phyloP scores from a whole-genome alignment of 2,113 vertebrate genomes.

The Coregonus clupeaformis region DNA sequence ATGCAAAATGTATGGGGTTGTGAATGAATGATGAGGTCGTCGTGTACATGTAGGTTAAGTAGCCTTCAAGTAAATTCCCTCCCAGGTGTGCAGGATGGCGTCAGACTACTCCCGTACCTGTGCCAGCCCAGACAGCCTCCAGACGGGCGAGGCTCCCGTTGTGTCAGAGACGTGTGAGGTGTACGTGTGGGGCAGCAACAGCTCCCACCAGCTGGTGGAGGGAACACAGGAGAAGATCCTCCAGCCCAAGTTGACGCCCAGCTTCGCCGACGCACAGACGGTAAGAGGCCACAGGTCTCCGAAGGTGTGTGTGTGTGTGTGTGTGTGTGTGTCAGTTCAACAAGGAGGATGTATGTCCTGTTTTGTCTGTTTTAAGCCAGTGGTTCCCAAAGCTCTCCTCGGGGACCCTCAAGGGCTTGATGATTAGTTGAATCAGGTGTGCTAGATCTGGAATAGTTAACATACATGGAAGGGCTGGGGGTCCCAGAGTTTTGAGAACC shows the following conservation, averaged over 20 bases:
- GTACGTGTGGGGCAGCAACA: constrained; percentile 85
- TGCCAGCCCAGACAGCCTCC: constrained; percentile 96
- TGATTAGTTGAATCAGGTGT: too few relatives aligned
- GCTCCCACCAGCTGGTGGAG: constrained; percentile 82
- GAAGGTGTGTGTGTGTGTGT: too few relatives aligned
- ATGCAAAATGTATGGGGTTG: too few relatives aligned
- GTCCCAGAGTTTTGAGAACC: too few relatives aligned
- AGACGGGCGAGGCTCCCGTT: constrained; percentile 85
- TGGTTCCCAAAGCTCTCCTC: too few relatives aligned
- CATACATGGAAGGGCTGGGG: too few relatives aligned
- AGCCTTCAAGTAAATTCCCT: not conserved
- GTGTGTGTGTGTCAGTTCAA: constrained; percentile 42
- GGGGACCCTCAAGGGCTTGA: too few relatives aligned
- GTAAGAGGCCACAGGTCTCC: constrained; percentile 47
- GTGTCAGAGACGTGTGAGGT: constrained; percentile 96
- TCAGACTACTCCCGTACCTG: constrained; percentile 91
- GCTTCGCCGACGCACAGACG: constrained; percentile 78
- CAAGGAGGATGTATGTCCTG: constrained; percentile 23
- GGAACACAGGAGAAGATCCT: constrained; percentile 82
- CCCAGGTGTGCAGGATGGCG: constrained; percentile 87
- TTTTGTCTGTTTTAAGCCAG: too few relatives aligned
- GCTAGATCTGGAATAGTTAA: too few relatives aligned
- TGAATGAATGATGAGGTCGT: too few relatives aligned
- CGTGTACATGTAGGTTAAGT: too few relatives aligned
- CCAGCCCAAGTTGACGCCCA: constrained; percentile 77